These are phyloP conservation scores for Lasius platythorax DNA, from an alignment of 2,888 invertebrate genomes.

Conservation along the genomic window DNA sequence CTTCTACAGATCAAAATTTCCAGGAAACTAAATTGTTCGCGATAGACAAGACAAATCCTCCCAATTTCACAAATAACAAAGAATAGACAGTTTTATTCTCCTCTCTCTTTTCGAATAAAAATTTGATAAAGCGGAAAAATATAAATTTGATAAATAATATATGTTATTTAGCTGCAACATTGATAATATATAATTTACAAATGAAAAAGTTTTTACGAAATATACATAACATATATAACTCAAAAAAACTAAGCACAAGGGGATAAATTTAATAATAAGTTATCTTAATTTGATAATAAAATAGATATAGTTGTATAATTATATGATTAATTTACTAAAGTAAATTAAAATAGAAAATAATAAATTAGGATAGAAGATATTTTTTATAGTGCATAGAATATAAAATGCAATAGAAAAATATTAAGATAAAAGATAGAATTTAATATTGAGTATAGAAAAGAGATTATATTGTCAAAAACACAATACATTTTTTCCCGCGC, in stretches of 20 bases:
- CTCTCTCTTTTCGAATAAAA: background rate
- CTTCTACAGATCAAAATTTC: background rate
- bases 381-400: background rate
- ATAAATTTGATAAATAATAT: background rate
- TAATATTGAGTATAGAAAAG: background rate
- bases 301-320: background rate
- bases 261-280: background rate
- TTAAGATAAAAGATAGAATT: conserved; percentile 1
- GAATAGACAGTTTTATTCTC: background rate
- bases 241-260: no score
- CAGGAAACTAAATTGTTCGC: conserved; percentile 26
- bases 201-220: background rate
- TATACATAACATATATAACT: background rate
- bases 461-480: background rate
- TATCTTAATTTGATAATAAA: background rate
- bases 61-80: conserved; percentile 22
- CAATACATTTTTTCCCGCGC: background rate
- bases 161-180: background rate
- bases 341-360: background rate
- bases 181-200: background rate
- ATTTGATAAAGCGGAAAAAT: background rate
- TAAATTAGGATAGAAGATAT: background rate
- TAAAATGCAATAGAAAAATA: background rate
- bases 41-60: conserved; percentile 1
- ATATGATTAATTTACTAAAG: background rate